Evolutionary conservation across 1,140 invertebrate genomes (phyloP), one percentile per base, ranked within the genome.

Genomic region (Latrodectus geometricus): DNA sequence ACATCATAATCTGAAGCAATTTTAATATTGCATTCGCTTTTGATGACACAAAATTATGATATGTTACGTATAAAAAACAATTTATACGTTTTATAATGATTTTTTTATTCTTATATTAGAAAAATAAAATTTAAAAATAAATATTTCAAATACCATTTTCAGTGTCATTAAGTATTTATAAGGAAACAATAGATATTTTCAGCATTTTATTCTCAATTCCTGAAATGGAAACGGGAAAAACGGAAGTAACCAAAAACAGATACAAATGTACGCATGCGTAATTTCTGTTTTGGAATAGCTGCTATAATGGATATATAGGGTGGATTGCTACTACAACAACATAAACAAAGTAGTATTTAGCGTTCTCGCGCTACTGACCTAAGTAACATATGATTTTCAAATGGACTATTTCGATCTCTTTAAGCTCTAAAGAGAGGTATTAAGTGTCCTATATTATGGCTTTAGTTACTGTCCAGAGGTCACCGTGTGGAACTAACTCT

Each of bases 381-480:
- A 20, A 66, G 12, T 75, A 75, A 23, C 75, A 66, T 83, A 72
- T 61, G 49, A 52, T 66, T 83, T 75, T 83, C 9, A 14, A n/a
- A 76, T 84, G 82, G 56, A 15, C 56, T 11, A 78, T 8, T 78
- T 14, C 68, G 50, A 77, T 56, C 48, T 23, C 52, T 54, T 70
- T 50, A n/a, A 48, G 52, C 49, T 86, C 12, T 72, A 15, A 23
- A 56, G 4, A 78, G 66, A 61, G 49, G 50, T 56, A 3, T 77
- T n/a, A 70, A 72, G 75, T 20, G 70, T 50, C 5, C 8, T 21
- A 56, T 70, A 83, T 69, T 61, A 86, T 86, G 83, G 83, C 83
- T 86, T 86, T 86, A 86, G 83, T 86, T 48, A 86, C 83, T 86
- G 83, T 86, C 50, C 83, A 86, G 68, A 86, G 83, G 83, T 86